Evolutionary conservation across 2,113 vertebrate genomes (phyloP).

Genomic region (Thinocorus orbignyianus): DNA sequence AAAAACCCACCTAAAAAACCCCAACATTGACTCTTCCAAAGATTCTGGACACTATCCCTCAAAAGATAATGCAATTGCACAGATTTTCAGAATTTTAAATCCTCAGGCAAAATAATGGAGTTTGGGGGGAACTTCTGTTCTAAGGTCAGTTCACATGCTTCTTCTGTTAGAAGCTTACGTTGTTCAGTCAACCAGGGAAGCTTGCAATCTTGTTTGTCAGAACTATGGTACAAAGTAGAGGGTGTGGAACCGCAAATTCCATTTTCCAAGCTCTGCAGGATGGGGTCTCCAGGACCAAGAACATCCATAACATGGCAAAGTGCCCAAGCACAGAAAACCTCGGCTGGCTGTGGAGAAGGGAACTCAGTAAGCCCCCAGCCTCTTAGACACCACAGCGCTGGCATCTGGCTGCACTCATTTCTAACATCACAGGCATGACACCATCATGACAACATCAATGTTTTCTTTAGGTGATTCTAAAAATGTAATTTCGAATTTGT

Average conservation of each 20-base stretch:
- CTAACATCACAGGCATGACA: background rate
- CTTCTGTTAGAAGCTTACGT: background rate
- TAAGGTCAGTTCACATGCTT: background rate
- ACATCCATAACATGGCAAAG: background rate
- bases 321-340: background rate
- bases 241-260: background rate
- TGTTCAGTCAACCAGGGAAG: background rate
- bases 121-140: background rate
- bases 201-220: background rate
- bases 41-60: background rate
- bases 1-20: background rate
- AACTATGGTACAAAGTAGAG: background rate
- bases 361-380: background rate
- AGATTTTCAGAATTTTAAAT: background rate
- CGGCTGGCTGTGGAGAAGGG: background rate
- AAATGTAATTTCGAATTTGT: background rate
- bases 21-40: background rate
- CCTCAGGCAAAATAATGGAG: background rate
- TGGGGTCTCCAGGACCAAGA: background rate
- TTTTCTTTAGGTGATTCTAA: background rate
- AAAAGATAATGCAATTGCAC: background rate
- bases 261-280: background rate
- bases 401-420: background rate
- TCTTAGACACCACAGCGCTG: background rate
- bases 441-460: accelerated